These are phyloP conservation scores for Mesoclemmys tuberculata DNA, from an alignment of 2,113 vertebrate genomes.

Conservation along the genomic window DNA sequence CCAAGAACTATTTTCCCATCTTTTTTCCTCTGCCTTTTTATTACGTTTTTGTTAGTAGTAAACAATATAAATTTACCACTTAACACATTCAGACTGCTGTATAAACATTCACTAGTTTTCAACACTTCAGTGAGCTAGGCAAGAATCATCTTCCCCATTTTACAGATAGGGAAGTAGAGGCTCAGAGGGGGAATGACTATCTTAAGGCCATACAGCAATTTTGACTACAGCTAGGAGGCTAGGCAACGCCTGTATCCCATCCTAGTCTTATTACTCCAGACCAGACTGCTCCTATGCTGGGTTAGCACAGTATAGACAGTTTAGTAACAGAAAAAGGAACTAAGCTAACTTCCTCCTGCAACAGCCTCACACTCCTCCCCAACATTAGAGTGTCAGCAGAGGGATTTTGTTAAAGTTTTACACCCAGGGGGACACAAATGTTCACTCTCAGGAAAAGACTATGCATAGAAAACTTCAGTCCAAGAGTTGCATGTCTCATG, in stretches of 20 bases:
- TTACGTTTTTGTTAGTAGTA: not conserved
- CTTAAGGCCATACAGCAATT: not conserved
- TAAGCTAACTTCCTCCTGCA: not conserved
- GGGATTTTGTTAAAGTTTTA: not conserved
- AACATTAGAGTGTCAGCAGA: not conserved
- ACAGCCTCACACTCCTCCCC: not conserved
- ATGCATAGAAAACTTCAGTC: not conserved
- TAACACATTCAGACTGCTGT: not conserved
- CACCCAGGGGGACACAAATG: not conserved
- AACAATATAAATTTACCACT: not conserved
- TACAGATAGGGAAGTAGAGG: not conserved
- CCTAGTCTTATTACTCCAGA: not conserved
- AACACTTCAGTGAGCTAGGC: rapidly evolving
- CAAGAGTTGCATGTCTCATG: rapidly evolving
- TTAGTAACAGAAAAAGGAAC: not conserved
- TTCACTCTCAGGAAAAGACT: not conserved
- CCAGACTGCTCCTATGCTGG: not conserved
- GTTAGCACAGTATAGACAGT: not conserved
- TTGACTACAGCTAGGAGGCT: not conserved
- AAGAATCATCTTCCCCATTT: not conserved
- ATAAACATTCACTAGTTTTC: not conserved
- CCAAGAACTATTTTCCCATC: not conserved
- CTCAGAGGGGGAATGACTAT: not conserved
- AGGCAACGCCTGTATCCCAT: not conserved
- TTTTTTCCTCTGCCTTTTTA: rapidly evolving